Evolutionary conservation across 2,888 invertebrate genomes (phyloP).

Genomic region (Eurytoma californica): DNA sequence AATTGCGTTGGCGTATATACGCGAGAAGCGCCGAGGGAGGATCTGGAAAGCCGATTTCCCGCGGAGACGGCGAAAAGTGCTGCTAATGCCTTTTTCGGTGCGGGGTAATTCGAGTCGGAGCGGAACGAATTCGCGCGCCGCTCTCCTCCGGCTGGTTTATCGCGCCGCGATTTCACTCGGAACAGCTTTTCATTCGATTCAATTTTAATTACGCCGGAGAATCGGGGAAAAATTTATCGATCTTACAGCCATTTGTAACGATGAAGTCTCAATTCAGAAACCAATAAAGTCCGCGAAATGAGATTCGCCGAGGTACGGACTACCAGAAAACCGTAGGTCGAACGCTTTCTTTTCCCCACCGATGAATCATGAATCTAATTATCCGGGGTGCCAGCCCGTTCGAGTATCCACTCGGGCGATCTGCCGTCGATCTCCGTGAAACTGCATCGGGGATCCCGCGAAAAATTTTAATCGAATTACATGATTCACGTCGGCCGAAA

Average conservation of each 20-base stretch:
- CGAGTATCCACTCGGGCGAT: neutral
- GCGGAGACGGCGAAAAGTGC: slow-evolving; percentile 24
- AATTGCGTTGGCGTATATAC: neutral
- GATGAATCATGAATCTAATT: slow-evolving; percentile 46
- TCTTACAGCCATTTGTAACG: too few species aligned
- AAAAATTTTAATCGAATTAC: slow-evolving; percentile 48
- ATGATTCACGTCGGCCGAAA: slow-evolving; percentile 25
- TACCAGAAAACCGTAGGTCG: neutral
- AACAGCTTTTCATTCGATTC: too few species aligned
- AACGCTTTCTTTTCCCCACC: neutral
- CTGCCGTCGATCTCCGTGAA: neutral
- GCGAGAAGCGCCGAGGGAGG: neutral
- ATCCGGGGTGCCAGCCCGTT: slow-evolving; percentile 11
- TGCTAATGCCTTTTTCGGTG: slow-evolving; percentile 35
- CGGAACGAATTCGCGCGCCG: neutral
- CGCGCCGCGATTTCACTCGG: too few species aligned
- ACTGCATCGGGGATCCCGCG: neutral
- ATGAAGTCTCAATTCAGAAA: neutral
- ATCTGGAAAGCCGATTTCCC: neutral
- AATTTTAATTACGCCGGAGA: too few species aligned
- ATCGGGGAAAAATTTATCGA: too few species aligned
- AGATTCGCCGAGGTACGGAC: neutral
- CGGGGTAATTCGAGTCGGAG: neutral
- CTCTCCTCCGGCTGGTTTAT: neutral
- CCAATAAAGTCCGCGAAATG: neutral